Evolutionary conservation across 2,888 invertebrate species (phyloP), one percentile per base, ranked within the genome.

Genomic region (Hipparchia semele): DNA sequence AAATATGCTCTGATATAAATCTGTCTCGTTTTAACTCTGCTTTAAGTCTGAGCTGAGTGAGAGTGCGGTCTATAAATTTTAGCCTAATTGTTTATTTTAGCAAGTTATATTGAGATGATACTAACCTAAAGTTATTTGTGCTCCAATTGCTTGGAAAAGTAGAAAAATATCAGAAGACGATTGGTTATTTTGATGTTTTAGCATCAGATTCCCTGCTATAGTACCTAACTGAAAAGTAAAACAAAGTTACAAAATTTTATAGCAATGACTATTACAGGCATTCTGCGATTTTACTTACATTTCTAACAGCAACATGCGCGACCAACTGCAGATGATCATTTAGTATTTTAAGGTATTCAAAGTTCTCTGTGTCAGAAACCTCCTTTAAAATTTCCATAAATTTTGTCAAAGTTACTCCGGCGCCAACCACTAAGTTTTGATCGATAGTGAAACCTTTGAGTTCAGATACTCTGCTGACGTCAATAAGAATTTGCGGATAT

Each of bases 111-210:
- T 49, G 8, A 49, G 49, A 6, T 72, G 76, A 75, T 39, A 66
- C 64, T 72, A 75, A 95, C 95, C 88, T 72, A 95, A 91, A 39
- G 94, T 94, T 13, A 95, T 77, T 61, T 86, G 82, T 0, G 95
- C 95, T 62, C 94, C 94, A 53, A 94, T 89, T 2, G 94, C 88
- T 84, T 95, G 95, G 0, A 96, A 80, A 10, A 96, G 87, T 53
- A 96, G 80, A 81, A 95, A 96, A 23, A 96, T 79, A 81, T 96
- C 96, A 0, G 96, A 96, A 0, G 95, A 95, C 83, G 96, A 96
- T 59, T 95, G 95, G 90, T 72, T 95, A 87, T 33, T 90, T 83
- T 45, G 60, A 80, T 96, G 95, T 82, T 96, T 96, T 62, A 95
- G 87, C 93, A 96, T 95, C 53, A 96, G 81, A 81, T 96, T 96